A percentile compares a stretch with the other conserved stretches of the same genome.
Conservation (phyloP, 2,797 vertebrate genomes). For the Taeniopygia guttata region DNA sequence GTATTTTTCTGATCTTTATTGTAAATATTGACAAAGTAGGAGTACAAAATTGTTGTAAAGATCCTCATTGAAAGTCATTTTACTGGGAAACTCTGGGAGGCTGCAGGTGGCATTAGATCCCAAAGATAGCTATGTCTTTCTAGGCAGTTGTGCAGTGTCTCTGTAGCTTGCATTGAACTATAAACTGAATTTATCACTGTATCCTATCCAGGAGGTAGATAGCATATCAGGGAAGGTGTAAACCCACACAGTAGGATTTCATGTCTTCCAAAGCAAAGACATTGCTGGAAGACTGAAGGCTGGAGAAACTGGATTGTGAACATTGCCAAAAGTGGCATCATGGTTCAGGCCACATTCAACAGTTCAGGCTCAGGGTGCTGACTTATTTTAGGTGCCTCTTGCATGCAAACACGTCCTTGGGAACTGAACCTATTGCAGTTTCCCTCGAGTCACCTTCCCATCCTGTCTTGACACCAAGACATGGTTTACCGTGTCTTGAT, state of each 20-base stretch:
- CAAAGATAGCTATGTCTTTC: background rate
- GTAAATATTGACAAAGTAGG: background rate
- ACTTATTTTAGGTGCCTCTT: background rate
- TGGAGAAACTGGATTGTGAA: background rate
- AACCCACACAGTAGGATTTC: background rate
- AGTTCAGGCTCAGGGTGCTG: background rate
- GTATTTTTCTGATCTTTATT: background rate
- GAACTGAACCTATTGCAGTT: background rate
- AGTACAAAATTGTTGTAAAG: background rate
- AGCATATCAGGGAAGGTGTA: background rate
- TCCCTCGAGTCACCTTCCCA: background rate
- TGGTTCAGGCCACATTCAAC: background rate
- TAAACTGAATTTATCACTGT: background rate
- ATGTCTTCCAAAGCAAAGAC: background rate
- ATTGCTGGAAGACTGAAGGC: background rate
- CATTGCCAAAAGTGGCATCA: background rate
- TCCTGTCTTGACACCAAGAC: background rate
- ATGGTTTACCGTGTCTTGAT: background rate
- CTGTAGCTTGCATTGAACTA: background rate
- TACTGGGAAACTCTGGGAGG: background rate
- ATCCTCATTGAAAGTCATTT: background rate
- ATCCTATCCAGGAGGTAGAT: background rate
- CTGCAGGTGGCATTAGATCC: background rate
- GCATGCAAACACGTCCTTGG: accelerated
- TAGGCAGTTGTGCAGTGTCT: background rate